Base-by-base conservation (phyloP, 1,140 invertebrate species). In the Drosophila orena region DNA sequence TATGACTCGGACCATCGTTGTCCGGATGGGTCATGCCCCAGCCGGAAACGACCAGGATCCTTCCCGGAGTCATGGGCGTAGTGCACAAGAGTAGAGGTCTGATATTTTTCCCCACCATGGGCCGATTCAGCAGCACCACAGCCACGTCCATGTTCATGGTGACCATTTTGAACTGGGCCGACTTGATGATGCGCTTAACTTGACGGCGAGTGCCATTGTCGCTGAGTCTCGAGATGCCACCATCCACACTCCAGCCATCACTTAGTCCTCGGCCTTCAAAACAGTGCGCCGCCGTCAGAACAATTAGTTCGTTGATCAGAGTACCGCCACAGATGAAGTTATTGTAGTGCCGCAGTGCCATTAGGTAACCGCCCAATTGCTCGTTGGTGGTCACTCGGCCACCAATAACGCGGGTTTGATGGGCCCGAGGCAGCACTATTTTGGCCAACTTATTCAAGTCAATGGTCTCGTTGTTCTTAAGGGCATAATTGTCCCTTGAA, bases 141-240 rank as follows among this genome's bases (percentile, higher is more conserved):
- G 88, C 66, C 22, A 91, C 80, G 64, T 91, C 89, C 80, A 84
- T 88, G 40, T 88, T 20, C 71, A 91, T 74, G 6, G 46, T 35
- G 0, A 1, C 0, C 5, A 57, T 22, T 2, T 20, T 44, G 6
- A 75, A 90, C 2, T 34, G 10, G 0, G 20, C 15, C 8, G 86
- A 60, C 3, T 8, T 38, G 0, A 79, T 20, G 4, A 38, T 64
- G 10, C 73, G 62, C 6, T 22, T 7, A 2, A 88, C 0, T 8
- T 3, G 0, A 0, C 60, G 59, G 1, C 7, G 38, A 8, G 10
- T 2, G 0, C 71, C 72, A 2, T 7, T 5, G 0, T 84, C 79
- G 0, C 7, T 10, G 0, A 88, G 69, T 1, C 8, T 40, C 0
- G 76, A 53, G 6, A 84, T 53, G 2, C 88, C 83, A 2, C 74